Evolutionary conservation across 2,797 vertebrate genomes (phyloP), one percentile per base, ranked within the genome.

Genomic region (Apogon hyalosoma): DNA sequence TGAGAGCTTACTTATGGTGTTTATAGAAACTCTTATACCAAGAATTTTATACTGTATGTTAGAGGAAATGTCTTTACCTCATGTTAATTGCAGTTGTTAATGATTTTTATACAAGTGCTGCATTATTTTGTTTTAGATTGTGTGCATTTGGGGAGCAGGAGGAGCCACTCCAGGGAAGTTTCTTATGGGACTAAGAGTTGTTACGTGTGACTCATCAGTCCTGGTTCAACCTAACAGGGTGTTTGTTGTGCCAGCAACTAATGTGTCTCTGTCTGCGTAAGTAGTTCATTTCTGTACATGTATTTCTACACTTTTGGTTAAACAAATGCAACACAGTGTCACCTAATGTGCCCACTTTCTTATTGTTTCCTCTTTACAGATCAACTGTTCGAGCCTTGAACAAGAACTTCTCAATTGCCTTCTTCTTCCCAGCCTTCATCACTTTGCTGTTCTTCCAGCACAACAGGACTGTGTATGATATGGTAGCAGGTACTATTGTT

Each of bases 381-480:
- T 99, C 98, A 13, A 95, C 96, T 11, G 95, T 99, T 69, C 94
- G 98, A 92, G 97, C 98, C 73, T 89, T 99, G 92, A 99, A 98
- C 94, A 99, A 99, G 94, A 99, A 99, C 92, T 98, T 99, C 91
- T 99, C 98, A 71, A 99, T 99, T 70, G 98, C 98, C 68, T 98
- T 98, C 63, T 99, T 99, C 89, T 99, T 99, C 83, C 98, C 98
- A 43, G 98, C 97, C 0, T 99, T 99, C 88, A 97, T 99, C 90
- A 99, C 98, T 0, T 92, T 98, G 75, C 95, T 99, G 66, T 98
- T 99, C 91, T 99, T 99, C 88, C 98, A 99, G 85, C 98, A 99
- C 83, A 99, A 99, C 91, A 94, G 98, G 93, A 98, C 98, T 92
- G 97, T 98, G 43, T 99, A 99, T 28, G 98, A 99, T 71, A 98